Percentiles rank a stretch among this genome's conserved stretches.
These are phyloP conservation scores for Perithous albicinctus DNA, from an alignment of 2,888 invertebrate genomes.

Conservation along the genomic window DNA sequence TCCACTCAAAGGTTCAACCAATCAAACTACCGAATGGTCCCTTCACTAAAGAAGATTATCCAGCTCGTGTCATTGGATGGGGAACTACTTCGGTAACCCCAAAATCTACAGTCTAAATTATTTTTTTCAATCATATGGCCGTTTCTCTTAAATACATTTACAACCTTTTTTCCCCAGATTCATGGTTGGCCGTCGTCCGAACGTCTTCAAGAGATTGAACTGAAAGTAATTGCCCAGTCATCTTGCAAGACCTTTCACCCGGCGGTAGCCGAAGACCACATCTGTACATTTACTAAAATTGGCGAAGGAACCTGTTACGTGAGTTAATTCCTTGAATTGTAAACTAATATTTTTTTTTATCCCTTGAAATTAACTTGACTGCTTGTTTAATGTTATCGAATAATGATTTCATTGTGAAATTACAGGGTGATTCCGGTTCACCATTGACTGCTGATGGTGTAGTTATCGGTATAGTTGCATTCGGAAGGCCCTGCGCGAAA, in stretches of 20 bases:
- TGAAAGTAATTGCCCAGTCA: conserved; percentile 64
- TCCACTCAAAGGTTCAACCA: conserved; percentile 71
- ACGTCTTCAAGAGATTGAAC: conserved; percentile 71
- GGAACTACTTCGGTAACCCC: conserved; percentile 72
- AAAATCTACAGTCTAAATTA: conserved; percentile 12
- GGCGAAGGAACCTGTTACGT: conserved; percentile 82
- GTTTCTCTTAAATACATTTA: neutral
- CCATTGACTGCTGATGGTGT: conserved; percentile 71
- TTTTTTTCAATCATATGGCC: neutral
- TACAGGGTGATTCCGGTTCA: conserved; percentile 75
- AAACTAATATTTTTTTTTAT: neutral
- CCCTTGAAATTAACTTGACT: neutral
- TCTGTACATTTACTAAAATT: conserved; percentile 78
- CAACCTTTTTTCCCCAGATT: conserved; percentile 62
- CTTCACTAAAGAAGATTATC: conserved; percentile 53
- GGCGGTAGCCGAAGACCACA: conserved; percentile 72
- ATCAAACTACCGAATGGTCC: conserved; percentile 70
- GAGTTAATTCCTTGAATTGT: conserved; percentile 59
- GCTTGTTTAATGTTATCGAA: neutral
- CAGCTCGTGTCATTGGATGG: conserved; percentile 76
- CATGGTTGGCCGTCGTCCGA: conserved; percentile 71
- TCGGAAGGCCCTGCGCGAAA: conserved; percentile 71
- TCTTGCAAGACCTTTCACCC: conserved; percentile 67
- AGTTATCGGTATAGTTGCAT: conserved; percentile 77
- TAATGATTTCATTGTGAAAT: neutral